phyloP scores from a whole-genome alignment of 2,797 vertebrate genomes.

The Megaceryle alcyon region DNA sequence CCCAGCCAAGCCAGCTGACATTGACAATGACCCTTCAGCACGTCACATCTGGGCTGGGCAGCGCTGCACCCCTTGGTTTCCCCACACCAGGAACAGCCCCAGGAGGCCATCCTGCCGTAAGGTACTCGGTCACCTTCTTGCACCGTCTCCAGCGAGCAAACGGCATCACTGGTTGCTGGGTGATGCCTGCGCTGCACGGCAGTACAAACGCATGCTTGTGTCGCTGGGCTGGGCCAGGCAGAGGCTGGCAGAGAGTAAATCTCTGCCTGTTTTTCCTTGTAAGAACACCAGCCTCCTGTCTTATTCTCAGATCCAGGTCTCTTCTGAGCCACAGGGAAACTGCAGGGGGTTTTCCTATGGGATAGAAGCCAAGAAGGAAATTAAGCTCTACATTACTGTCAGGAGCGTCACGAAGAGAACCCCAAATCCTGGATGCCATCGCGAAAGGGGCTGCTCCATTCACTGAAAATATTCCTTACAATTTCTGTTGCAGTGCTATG shows the following conservation, averaged over 20 bases:
- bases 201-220: neutral
- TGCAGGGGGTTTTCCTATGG: neutral
- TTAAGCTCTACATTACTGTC: neutral
- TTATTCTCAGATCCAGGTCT: neutral
- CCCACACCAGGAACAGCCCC: neutral
- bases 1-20: accelerated
- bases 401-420: neutral
- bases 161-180: neutral
- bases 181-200: neutral
- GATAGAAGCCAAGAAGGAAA: neutral
- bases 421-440: neutral
- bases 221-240: neutral
- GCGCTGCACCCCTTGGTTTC: neutral
- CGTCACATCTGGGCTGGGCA: neutral
- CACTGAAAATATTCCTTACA: neutral
- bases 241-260: neutral
- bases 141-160: neutral
- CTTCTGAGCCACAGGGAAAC: neutral
- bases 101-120: neutral
- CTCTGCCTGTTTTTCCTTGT: neutral
- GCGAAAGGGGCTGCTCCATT: neutral
- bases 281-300: neutral
- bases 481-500: neutral
- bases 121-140: neutral
- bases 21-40: neutral